phyloP scores from a whole-genome alignment of 2,888 invertebrate species.

The Idaea dimidiata region DNA sequence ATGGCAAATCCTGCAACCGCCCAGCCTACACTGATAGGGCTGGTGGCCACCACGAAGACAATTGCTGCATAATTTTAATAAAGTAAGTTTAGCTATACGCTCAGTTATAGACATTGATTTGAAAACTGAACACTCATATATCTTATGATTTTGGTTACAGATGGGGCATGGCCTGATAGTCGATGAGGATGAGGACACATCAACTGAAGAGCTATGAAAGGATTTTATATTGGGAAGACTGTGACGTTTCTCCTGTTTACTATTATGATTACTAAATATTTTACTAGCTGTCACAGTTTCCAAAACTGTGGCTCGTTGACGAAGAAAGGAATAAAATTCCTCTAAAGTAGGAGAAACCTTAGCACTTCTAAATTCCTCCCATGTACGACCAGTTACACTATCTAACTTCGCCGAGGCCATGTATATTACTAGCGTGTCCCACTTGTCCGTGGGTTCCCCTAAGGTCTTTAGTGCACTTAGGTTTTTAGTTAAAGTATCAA shows the following conservation, averaged over 20 bases:
- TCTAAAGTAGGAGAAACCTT: background rate
- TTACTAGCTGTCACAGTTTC: background rate
- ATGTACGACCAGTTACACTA: conserved; percentile 5
- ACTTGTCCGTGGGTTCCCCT: conserved; percentile 12
- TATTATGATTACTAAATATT: background rate
- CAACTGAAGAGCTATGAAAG: too few relatives aligned
- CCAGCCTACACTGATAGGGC: background rate
- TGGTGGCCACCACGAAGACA: conserved; percentile 1
- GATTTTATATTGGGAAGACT: background rate
- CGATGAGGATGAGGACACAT: background rate
- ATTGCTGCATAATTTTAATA: conserved; percentile 1
- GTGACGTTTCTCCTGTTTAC: too few relatives aligned
- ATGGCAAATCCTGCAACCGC: conserved; percentile 1
- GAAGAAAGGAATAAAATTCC: too few relatives aligned
- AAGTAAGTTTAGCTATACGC: background rate
- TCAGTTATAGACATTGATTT: background rate
- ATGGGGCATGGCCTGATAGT: background rate
- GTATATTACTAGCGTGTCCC: conserved; percentile 14
- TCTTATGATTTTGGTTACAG: conserved; percentile 2
- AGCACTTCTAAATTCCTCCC: background rate
- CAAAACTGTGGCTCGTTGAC: conserved; percentile 4
- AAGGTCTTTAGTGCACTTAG: conserved; percentile 10
- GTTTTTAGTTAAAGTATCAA: conserved; percentile 10
- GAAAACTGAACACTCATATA: background rate
- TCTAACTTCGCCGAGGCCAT: conserved; percentile 12